These are phyloP conservation scores for Nymphalis urticae DNA, from an alignment of 2,888 invertebrate species.

Conservation along the genomic window DNA sequence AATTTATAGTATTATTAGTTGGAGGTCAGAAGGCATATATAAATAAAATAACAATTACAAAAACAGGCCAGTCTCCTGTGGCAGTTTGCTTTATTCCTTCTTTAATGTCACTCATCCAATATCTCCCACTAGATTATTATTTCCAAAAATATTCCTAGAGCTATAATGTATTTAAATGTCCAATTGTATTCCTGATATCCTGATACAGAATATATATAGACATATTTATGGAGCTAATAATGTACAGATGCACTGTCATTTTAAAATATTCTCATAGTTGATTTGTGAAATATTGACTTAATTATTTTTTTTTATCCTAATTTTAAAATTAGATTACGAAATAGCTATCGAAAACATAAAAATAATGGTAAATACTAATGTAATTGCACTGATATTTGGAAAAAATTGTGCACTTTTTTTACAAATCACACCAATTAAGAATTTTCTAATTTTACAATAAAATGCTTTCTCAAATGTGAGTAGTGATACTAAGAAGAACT, in stretches of 20 bases:
- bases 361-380: constrained; percentile 15
- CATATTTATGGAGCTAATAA: constrained; percentile 35
- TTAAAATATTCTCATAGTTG: constrained; percentile 28
- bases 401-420: constrained; percentile 61
- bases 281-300: constrained; percentile 15
- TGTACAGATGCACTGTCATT: constrained; percentile 27
- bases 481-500: constrained; percentile 23
- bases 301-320: constrained; percentile 22
- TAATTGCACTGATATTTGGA: constrained; percentile 11
- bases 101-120: constrained; percentile 47
- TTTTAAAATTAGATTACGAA: constrained; percentile 15
- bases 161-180: constrained; percentile 40
- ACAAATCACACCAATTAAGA: constrained; percentile 37
- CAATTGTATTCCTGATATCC: constrained; percentile 13
- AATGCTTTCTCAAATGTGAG: constrained; percentile 1
- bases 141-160: constrained; percentile 54
- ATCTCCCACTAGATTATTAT: constrained; percentile 50
- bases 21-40: not conserved
- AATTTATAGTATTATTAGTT: too few species aligned
- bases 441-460: constrained; percentile 13
- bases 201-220: constrained; percentile 8
- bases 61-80: constrained; percentile 67
- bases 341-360: constrained; percentile 24
- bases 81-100: constrained; percentile 75
- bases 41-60: constrained; percentile 42